Conservation (phyloP, 2,888 invertebrate species). For the Megalurothrips usitatus region DNA sequence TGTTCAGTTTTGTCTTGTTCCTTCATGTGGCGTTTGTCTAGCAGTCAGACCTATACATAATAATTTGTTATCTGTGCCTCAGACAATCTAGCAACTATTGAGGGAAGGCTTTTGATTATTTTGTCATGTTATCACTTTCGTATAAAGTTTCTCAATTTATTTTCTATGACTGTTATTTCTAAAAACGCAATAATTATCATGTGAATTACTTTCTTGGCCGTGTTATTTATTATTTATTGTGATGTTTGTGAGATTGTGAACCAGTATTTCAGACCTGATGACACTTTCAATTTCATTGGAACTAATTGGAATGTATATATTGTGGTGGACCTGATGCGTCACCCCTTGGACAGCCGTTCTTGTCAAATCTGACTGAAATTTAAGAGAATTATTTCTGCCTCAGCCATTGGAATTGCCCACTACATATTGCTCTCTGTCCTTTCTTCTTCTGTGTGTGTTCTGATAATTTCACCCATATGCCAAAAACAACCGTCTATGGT, state of each 20-base stretch:
- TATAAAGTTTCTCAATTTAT: not conserved
- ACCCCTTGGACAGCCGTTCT: not conserved
- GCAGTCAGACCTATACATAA: not conserved
- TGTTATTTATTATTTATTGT: not conserved
- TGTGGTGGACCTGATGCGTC: too few relatives aligned
- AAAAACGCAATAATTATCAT: constrained; percentile 1
- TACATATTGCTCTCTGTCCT: constrained; percentile 1
- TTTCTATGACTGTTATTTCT: constrained; percentile 23
- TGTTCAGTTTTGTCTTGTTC: not conserved
- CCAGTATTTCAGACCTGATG: not conserved
- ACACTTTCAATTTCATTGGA: not conserved
- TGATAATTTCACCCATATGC: not conserved
- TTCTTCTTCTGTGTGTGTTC: not conserved
- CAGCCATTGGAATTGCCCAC: not conserved
- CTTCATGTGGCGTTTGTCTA: not conserved
- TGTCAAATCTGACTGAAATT: not conserved
- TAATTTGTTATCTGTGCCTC: not conserved
- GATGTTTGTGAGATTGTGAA: not conserved
- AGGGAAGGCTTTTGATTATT: not conserved
- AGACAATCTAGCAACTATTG: not conserved
- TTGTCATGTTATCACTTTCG: constrained; percentile 4
- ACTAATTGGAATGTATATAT: too few relatives aligned
- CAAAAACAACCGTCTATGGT: not conserved
- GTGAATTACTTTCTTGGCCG: not conserved
- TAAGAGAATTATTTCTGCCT: not conserved